Evolutionary conservation across 1,140 invertebrate genomes (phyloP), one percentile per base, ranked within the genome.

Genomic region (Maconellicoccus hirsutus): DNA sequence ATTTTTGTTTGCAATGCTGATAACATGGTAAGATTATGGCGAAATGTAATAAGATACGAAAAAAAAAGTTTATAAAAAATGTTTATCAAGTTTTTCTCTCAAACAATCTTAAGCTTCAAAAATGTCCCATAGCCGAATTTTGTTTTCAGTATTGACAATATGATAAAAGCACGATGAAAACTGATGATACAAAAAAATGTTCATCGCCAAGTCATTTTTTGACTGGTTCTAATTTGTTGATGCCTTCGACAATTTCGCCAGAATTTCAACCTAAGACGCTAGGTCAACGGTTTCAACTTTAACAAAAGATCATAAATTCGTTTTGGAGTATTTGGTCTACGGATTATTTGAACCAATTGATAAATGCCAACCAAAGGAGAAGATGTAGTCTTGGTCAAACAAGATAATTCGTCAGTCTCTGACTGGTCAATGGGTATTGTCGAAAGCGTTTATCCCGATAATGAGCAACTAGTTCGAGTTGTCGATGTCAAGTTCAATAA

Each of bases 151-250:
- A n/a, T n/a, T n/a, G n/a, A n/a, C n/a, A n/a, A n/a, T n/a, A n/a
- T n/a, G n/a, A n/a, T n/a, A n/a, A n/a, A n/a, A n/a, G n/a, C n/a
- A n/a, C n/a, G n/a, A n/a, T n/a, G n/a, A n/a, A n/a, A n/a, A n/a
- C n/a, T n/a, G n/a, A n/a, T n/a, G n/a, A n/a, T n/a, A n/a, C n/a
- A n/a, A n/a, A n/a, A n/a, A n/a, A n/a, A n/a, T n/a, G n/a, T n/a
- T n/a, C n/a, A n/a, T n/a, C 78, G 8, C 77, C 77, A 27, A 75
- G 72, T 22, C 75, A 78, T 70, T 78, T 77, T 66, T 73, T 76
- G 0, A 73, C 76, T 23, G 74, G 73, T 14, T 52, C 72, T 10
- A 70, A 70, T 21, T 69, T 75, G 1, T 42, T 14, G 8, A 59
- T 22, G 0, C 73, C 72, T 1, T 59, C 73, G 29, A 33, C 29